Evolutionary conservation across 2,113 vertebrate genomes (phyloP).

Genomic region (Rhinopomastus cyanomelas): DNA sequence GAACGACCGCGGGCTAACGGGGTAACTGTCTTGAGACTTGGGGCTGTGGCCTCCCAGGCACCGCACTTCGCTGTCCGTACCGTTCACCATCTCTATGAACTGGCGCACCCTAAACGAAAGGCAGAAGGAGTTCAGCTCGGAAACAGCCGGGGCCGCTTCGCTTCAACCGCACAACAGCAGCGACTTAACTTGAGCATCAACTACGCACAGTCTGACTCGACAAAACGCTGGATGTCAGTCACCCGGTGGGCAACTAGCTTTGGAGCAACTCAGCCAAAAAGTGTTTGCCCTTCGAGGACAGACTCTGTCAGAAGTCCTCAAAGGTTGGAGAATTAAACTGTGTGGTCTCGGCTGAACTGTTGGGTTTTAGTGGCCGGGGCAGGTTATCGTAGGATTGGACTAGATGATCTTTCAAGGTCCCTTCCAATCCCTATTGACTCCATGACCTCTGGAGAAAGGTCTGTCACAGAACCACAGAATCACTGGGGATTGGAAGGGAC

Average conservation of each 20-base stretch:
- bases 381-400: too few relatives aligned
- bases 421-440: too few relatives aligned
- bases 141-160: neutral
- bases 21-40: constrained; percentile 97
- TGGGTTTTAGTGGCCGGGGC: constrained; percentile 15
- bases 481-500: too few relatives aligned
- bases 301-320: neutral
- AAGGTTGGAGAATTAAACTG: neutral
- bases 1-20: constrained; percentile 91
- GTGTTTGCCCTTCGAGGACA: neutral
- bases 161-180: neutral
- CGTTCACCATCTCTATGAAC: constrained; percentile 99
- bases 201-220: neutral
- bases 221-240: constrained; percentile 18
- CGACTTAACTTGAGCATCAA: neutral
- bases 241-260: neutral
- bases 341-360: neutral
- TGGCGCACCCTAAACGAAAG: constrained; percentile 90
- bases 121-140: constrained; percentile 45
- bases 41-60: constrained; percentile 97
- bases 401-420: too few relatives aligned
- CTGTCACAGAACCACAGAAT: too few relatives aligned
- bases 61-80: constrained; percentile 97
- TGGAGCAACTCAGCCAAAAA: neutral
- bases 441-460: too few relatives aligned